These are phyloP conservation scores for Etheostoma cragini DNA, from an alignment of 2,113 vertebrate genomes.

Conservation along the genomic window DNA sequence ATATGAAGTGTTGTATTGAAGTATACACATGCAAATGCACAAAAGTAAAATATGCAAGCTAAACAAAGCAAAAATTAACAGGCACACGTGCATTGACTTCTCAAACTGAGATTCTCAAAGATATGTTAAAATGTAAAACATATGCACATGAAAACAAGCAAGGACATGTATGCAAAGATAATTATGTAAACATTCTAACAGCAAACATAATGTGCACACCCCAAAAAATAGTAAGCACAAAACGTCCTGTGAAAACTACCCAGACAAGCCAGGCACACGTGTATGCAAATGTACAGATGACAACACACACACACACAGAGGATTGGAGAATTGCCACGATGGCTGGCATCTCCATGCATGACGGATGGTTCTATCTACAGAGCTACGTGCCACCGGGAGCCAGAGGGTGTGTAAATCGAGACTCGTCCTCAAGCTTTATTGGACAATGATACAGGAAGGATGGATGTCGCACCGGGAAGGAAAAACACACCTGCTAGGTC, in stretches of 20 bases:
- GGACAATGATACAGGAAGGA: conserved; percentile 62
- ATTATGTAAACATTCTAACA: conserved; percentile 15
- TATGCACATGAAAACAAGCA: conserved; percentile 13
- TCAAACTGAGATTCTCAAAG: not conserved
- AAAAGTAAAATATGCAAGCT: conserved; percentile 11
- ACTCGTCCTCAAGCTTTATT: conserved; percentile 55
- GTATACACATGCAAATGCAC: conserved; percentile 4
- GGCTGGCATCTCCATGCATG: conserved; percentile 62
- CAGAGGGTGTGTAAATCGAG: conserved; percentile 58
- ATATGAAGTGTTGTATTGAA: not conserved
- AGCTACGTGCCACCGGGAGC: conserved; percentile 61
- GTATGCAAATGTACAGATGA: conserved; percentile 46
- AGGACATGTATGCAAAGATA: not conserved
- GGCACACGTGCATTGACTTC: conserved; percentile 18
- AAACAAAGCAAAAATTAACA: conserved; percentile 17
- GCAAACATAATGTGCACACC: not conserved
- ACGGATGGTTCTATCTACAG: conserved; percentile 70
- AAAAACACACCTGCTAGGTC: conserved; percentile 57
- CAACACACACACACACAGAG: conserved; percentile 16
- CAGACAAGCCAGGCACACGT: not conserved
- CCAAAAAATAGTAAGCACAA: conserved; percentile 16
- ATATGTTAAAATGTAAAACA: conserved; percentile 13
- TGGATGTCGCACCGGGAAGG: conserved; percentile 45
- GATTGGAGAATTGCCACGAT: conserved; percentile 60
- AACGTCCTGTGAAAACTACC: not conserved